Percentiles rank a stretch among this genome's conserved stretches.
These are phyloP conservation scores for Typhlichthys subterraneus DNA, from an alignment of 2,797 vertebrate genomes.

Conservation along the genomic window DNA sequence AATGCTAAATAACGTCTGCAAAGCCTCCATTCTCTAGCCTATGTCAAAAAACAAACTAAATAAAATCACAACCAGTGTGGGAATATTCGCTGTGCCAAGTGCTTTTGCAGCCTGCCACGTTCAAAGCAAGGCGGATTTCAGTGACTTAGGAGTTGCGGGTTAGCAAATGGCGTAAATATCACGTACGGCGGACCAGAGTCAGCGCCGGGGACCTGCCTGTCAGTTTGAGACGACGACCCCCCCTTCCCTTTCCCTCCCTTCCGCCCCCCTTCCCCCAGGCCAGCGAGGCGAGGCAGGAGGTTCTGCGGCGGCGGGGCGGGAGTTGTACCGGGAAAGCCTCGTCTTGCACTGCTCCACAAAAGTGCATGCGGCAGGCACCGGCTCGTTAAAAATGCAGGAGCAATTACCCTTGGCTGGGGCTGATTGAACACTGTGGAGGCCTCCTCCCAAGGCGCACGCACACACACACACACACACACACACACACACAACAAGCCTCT, in stretches of 20 bases:
- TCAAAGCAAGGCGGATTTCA: slow-evolving; percentile 13
- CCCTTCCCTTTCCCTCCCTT: neutral
- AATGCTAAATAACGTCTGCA: slow-evolving; percentile 29
- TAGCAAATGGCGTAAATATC: slow-evolving; percentile 4
- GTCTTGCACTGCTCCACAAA: slow-evolving; percentile 46
- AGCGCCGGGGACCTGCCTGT: neutral
- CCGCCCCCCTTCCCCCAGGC: neutral
- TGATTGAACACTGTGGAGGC: slow-evolving; percentile 48
- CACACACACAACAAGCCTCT: neutral
- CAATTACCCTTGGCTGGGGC: slow-evolving; percentile 67
- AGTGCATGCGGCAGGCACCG: slow-evolving; percentile 60
- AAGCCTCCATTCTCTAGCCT: slow-evolving; percentile 2
- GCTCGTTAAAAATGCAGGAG: slow-evolving; percentile 74
- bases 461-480: neutral
- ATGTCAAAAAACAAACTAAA: neutral
- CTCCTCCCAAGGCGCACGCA: neutral
- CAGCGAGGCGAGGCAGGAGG: slow-evolving; percentile 16
- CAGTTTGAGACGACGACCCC: neutral
- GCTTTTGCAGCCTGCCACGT: slow-evolving; percentile 1
- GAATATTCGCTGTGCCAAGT: slow-evolving; percentile 1
- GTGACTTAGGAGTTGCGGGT: slow-evolving; percentile 2
- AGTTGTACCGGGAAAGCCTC: slow-evolving; percentile 44
- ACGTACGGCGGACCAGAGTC: slow-evolving; percentile 8
- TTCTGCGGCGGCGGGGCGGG: slow-evolving; percentile 39
- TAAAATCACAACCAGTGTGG: slow-evolving; percentile 8